phyloP scores from a whole-genome alignment of 2,113 vertebrate species.

The Catharus bicknelli region DNA sequence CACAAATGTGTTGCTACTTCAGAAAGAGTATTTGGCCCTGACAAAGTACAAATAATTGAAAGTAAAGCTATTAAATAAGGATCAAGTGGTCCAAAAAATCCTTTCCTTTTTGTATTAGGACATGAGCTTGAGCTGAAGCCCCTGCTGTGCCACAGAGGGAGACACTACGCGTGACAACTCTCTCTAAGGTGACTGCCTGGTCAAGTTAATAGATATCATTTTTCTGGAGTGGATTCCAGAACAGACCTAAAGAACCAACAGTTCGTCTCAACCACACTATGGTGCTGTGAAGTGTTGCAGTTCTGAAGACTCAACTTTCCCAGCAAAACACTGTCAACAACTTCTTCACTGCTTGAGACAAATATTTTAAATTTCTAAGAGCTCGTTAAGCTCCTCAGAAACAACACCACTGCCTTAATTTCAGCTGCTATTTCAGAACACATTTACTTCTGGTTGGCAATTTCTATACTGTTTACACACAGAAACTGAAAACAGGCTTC shows the following conservation, averaged over 20 bases:
- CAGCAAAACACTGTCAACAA: background rate
- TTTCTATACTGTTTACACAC: background rate
- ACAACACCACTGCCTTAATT: background rate
- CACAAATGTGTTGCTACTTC: background rate
- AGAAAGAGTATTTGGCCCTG: background rate
- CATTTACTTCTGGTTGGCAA: background rate
- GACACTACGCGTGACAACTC: rapidly evolving
- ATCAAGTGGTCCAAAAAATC: background rate
- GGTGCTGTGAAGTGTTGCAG: background rate
- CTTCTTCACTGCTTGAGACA: background rate
- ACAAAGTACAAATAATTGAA: background rate
- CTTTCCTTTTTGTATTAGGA: background rate
- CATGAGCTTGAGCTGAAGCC: background rate
- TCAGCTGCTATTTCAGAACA: background rate
- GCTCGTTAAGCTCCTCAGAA: background rate
- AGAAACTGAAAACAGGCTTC: background rate
- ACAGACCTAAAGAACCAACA: background rate
- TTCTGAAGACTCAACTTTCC: background rate
- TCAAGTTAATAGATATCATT: background rate
- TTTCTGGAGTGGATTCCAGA: background rate
- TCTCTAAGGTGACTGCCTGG: background rate
- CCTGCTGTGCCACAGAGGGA: background rate
- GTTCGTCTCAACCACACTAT: background rate
- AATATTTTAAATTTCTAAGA: background rate
- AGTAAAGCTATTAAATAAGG: background rate